phyloP scores from a whole-genome alignment of 37 sponge, comb jelly and placozoan genomes.

The Aphrocallistes beatrix region DNA sequence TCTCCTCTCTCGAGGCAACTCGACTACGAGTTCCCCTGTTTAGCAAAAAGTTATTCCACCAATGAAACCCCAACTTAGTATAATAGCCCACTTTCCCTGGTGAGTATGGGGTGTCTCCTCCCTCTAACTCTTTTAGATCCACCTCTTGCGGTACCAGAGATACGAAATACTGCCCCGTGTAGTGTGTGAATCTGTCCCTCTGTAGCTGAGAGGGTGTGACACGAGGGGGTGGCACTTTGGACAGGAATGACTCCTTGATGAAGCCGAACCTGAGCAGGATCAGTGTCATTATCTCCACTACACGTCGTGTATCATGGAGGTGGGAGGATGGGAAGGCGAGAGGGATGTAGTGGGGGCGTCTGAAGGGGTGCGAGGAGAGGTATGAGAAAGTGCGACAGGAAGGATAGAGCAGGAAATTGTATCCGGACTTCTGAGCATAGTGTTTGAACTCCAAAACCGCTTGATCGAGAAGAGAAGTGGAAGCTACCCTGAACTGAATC shows the following conservation, averaged over 20 bases:
- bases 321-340: neutral
- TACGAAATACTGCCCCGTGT: neutral
- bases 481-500: conserved; percentile 62
- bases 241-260: neutral
- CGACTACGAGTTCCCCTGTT: neutral
- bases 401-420: neutral
- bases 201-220: neutral
- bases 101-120: neutral
- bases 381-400: neutral
- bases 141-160: neutral
- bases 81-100: neutral
- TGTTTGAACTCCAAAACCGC: neutral
- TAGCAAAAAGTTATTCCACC: conserved; percentile 1
- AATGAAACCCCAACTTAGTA: neutral
- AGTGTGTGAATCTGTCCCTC: conserved; percentile 13
- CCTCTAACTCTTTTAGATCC: neutral
- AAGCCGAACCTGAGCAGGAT: neutral
- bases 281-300: neutral
- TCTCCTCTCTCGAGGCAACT: neutral
- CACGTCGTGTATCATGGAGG: neutral
- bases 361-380: conserved; percentile 1
- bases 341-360: neutral
- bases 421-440: neutral
- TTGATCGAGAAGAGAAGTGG: conserved; percentile 35
- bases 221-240: neutral